Percentiles rank a stretch among this genome's conserved stretches.
These are phyloP conservation scores for Thalassoma bifasciatum DNA, from an alignment of 2,113 vertebrate species.

Conservation along the genomic window DNA sequence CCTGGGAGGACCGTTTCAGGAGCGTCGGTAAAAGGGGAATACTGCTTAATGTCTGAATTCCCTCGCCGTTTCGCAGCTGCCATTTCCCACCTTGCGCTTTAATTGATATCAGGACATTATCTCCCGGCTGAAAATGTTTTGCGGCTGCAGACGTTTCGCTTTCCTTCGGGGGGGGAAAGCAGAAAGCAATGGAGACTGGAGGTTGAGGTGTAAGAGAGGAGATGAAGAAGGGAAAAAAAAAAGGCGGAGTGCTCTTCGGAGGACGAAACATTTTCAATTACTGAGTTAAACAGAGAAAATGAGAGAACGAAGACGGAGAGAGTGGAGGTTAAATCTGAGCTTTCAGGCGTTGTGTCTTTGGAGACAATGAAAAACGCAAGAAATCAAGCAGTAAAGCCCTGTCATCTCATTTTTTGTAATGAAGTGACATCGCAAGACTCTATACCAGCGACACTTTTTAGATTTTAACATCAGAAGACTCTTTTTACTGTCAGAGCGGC, in stretches of 20 bases:
- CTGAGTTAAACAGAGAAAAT: slow-evolving; percentile 11
- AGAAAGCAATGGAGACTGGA: not conserved
- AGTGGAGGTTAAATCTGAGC: not conserved
- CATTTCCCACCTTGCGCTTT: slow-evolving; percentile 24
- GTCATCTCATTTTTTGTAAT: not conserved
- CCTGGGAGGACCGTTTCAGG: slow-evolving; percentile 60
- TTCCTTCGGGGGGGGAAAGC: slow-evolving; percentile 12
- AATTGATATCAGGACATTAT: slow-evolving; percentile 64
- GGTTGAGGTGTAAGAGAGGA: slow-evolving; percentile 28
- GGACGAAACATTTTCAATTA: slow-evolving; percentile 28
- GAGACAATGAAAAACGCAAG: not conserved
- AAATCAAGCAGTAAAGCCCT: not conserved
- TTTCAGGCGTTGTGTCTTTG: not conserved
- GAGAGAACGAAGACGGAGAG: not conserved
- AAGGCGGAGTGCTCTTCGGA: not conserved
- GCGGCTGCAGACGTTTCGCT: slow-evolving; percentile 9
- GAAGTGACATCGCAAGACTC: not conserved
- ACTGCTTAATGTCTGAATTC: slow-evolving; percentile 60
- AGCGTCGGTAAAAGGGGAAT: slow-evolving; percentile 64
- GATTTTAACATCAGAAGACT: not conserved
- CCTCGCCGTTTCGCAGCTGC: slow-evolving; percentile 18
- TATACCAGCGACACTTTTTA: not conserved
- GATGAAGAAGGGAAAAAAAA: slow-evolving; percentile 12
- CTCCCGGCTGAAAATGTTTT: slow-evolving; percentile 13
- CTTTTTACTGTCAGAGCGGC: not conserved